A percentile compares a stretch with the other conserved stretches of the same genome.
phyloP scores from a whole-genome alignment of 2,888 invertebrate species.

The Ditula angustiorana region DNA sequence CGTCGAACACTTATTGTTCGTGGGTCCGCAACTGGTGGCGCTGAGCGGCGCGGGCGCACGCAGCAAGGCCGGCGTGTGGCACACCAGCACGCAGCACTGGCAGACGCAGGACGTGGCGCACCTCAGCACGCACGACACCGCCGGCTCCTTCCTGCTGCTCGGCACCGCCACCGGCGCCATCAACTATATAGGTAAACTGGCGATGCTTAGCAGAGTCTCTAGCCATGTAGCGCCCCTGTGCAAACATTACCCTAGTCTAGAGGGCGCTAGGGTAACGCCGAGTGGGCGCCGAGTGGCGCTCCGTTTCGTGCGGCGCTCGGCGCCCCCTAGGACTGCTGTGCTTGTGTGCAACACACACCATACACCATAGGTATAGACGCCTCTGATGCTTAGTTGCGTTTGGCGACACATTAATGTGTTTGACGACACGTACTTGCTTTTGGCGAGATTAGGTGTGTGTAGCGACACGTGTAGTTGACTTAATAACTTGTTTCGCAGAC shows the following conservation, averaged over 20 bases:
- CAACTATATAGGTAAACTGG: conserved; percentile 97
- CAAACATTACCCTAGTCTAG: too few relatives aligned
- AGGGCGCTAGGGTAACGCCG: too few relatives aligned
- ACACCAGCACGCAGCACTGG: conserved; percentile 99
- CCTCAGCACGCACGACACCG: conserved; percentile 98
- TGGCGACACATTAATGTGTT: conserved; percentile 14
- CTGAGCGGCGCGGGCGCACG: conserved; percentile 87
- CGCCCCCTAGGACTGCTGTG: too few relatives aligned
- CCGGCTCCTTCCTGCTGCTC: conserved; percentile 96
- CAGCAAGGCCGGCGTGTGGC: conserved; percentile 98
- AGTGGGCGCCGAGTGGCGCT: too few relatives aligned
- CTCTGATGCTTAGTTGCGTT: background rate
- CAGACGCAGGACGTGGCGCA: conserved; percentile 98
- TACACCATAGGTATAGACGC: too few relatives aligned
- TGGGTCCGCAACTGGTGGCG: conserved; percentile 99
- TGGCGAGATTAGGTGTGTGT: too few relatives aligned
- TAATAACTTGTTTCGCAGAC: too few relatives aligned
- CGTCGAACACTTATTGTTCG: conserved; percentile 98
- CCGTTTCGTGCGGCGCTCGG: too few relatives aligned
- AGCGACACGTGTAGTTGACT: too few relatives aligned
- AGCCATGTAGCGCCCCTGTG: too few relatives aligned
- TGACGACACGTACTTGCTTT: too few relatives aligned
- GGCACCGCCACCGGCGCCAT: conserved; percentile 99
- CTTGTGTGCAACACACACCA: background rate
- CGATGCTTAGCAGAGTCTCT: too few relatives aligned